phyloP scores from a whole-genome alignment of 2,888 invertebrate species.

The Agrochola circellaris region DNA sequence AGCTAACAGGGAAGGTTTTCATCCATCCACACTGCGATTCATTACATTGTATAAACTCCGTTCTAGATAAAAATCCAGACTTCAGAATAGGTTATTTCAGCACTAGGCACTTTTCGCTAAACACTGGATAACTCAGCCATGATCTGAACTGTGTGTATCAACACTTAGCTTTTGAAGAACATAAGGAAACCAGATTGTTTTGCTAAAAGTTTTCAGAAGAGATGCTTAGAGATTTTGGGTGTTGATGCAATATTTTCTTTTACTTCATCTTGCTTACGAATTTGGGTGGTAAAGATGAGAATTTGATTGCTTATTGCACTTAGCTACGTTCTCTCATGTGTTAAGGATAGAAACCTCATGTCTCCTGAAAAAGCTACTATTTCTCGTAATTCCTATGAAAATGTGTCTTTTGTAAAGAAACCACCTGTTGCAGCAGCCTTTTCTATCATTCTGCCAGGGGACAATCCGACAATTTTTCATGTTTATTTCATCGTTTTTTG shows the following conservation, averaged over 20 bases:
- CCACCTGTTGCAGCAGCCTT: neutral
- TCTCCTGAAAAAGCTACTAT: neutral
- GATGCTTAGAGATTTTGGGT: conserved; percentile 16
- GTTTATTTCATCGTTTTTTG: no score
- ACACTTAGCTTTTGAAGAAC: conserved; percentile 40
- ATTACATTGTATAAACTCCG: conserved; percentile 62
- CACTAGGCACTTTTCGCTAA: conserved; percentile 52
- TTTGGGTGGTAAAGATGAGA: conserved; percentile 14
- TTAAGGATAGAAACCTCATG: neutral
- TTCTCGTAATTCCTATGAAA: no score
- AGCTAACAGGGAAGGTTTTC: conserved; percentile 44
- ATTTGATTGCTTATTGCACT: conserved; percentile 24
- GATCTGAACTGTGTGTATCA: conserved; percentile 50
- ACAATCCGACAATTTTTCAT: no score
- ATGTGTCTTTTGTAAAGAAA: neutral
- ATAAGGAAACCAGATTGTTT: conserved; percentile 51
- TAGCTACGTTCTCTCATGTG: neutral
- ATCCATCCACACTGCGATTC: conserved; percentile 51
- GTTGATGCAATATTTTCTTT: conserved; percentile 52
- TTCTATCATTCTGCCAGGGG: neutral
- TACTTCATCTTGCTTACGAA: conserved; percentile 17
- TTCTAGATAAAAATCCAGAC: conserved; percentile 63
- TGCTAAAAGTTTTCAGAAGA: conserved; percentile 24
- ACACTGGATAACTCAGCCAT: conserved; percentile 53
- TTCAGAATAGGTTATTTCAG: conserved; percentile 59